phyloP scores from a whole-genome alignment of 2,797 vertebrate genomes.

The Amazona ochrocephala region DNA sequence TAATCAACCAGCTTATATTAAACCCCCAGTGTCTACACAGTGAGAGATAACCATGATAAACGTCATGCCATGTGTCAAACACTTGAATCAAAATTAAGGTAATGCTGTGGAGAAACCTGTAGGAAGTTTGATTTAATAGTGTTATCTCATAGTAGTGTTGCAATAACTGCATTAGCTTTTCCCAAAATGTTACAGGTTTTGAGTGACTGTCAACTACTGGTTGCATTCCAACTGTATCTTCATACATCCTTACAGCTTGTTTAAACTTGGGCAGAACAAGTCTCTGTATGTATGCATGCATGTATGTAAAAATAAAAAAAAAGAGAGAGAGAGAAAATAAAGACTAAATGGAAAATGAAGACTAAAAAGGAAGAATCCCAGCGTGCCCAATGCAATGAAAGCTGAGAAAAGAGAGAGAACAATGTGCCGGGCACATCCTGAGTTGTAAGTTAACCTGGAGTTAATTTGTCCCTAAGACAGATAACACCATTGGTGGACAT shows the following conservation, averaged over 20 bases:
- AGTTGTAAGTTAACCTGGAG: not conserved
- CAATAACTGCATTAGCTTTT: not conserved
- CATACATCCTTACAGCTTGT: not conserved
- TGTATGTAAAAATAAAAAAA: not conserved
- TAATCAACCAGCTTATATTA: not conserved
- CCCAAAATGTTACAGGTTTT: not conserved
- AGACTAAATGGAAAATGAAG: not conserved
- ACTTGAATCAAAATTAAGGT: not conserved
- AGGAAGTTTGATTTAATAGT: not conserved
- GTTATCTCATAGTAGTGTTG: not conserved
- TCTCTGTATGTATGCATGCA: not conserved
- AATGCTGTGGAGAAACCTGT: not conserved
- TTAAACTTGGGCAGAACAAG: not conserved
- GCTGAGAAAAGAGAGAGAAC: not conserved
- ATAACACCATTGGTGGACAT: not conserved
- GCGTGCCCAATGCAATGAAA: not conserved
- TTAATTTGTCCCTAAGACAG: not conserved
- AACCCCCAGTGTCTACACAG: not conserved
- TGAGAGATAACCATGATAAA: not conserved
- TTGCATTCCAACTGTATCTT: not conserved
- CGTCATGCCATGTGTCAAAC: rapidly evolving
- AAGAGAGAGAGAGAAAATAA: not conserved
- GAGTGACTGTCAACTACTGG: not conserved
- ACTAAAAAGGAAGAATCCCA: not conserved
- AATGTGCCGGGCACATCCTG: not conserved